These are phyloP conservation scores for Marasmarcha lunaedactyla DNA, from an alignment of 2,888 invertebrate genomes.

Conservation along the genomic window DNA sequence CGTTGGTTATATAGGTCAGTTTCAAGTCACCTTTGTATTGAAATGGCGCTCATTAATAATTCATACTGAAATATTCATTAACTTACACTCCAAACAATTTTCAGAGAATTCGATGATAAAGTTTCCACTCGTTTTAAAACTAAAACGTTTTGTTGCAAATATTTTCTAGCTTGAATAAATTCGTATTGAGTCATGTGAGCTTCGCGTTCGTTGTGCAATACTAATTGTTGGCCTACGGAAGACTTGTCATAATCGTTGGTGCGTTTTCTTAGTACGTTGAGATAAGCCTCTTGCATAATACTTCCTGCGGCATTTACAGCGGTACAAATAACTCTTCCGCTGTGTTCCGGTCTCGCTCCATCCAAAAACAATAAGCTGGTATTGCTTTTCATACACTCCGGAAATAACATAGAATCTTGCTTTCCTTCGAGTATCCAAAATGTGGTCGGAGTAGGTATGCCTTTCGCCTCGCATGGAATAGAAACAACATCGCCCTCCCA, in stretches of 20 bases:
- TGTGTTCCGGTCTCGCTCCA: conserved; percentile 50
- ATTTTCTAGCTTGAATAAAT: conserved; percentile 81
- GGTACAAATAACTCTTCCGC: conserved; percentile 61
- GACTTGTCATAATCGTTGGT: conserved; percentile 45
- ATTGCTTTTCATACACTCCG: conserved; percentile 63
- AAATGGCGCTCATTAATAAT: not conserved
- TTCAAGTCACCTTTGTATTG: not conserved
- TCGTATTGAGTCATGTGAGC: conserved; percentile 77
- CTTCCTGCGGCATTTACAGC: conserved; percentile 64
- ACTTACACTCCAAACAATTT: conserved; percentile 86
- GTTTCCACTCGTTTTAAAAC: conserved; percentile 76
- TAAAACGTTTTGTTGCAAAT: conserved; percentile 84
- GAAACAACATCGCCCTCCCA: conserved; percentile 89
- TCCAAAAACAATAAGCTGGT: conserved; percentile 59
- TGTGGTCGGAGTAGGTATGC: conserved; percentile 92
- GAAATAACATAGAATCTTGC: conserved; percentile 73
- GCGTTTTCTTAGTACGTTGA: conserved; percentile 54
- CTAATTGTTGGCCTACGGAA: conserved; percentile 36
- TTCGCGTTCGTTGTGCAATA: conserved; percentile 42
- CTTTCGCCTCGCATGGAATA: conserved; percentile 92
- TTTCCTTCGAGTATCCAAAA: conserved; percentile 97
- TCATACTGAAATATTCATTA: conserved; percentile 6
- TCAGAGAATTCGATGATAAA: conserved; percentile 80
- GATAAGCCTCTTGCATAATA: conserved; percentile 62
- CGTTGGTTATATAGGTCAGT: not conserved